phyloP scores from a whole-genome alignment of 2,113 vertebrate genomes.

The Synodontis membranacea region DNA sequence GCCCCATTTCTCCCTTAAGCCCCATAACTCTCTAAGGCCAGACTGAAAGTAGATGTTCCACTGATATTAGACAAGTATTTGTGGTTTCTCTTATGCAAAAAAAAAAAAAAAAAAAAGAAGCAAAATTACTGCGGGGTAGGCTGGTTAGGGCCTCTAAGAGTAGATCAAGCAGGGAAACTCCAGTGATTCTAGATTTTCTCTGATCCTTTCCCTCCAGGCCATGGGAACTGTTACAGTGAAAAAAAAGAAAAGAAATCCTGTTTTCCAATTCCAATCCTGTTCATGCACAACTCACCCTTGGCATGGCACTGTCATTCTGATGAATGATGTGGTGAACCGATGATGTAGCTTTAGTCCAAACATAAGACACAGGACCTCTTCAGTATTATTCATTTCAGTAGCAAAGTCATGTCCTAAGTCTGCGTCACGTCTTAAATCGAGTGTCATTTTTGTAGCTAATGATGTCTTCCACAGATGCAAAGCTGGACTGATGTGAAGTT shows the following conservation, averaged over 20 bases:
- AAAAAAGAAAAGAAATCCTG: constrained; percentile 27
- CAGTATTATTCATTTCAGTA: constrained; percentile 1
- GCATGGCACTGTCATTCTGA: constrained; percentile 38
- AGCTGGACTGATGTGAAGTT: background rate
- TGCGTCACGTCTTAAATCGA: background rate
- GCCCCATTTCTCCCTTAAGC: constrained; percentile 38
- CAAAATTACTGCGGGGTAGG: constrained; percentile 13
- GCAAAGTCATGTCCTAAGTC: too few species aligned
- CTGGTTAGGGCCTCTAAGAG: constrained; percentile 29
- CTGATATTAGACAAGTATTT: constrained; percentile 31
- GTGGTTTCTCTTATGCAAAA: constrained; percentile 31
- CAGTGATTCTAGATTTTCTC: constrained; percentile 54
- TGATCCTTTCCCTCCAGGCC: constrained; percentile 41
- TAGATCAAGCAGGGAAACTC: constrained; percentile 54
- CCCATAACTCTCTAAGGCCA: constrained; percentile 56
- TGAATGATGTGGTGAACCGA: constrained; percentile 50
- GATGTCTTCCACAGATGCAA: background rate
- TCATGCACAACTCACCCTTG: background rate
- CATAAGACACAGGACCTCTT: constrained; percentile 17
- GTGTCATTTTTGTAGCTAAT: background rate
- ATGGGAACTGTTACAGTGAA: background rate
- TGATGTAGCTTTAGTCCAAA: constrained; percentile 54
- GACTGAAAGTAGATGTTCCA: constrained; percentile 27
- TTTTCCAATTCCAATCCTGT: constrained; percentile 37
- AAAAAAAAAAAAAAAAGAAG: background rate